A percentile compares a stretch with the other conserved stretches of the same genome.
These are phyloP conservation scores for Leptinotarsa lineolata DNA, from an alignment of 1,140 invertebrate species.

Conservation along the genomic window DNA sequence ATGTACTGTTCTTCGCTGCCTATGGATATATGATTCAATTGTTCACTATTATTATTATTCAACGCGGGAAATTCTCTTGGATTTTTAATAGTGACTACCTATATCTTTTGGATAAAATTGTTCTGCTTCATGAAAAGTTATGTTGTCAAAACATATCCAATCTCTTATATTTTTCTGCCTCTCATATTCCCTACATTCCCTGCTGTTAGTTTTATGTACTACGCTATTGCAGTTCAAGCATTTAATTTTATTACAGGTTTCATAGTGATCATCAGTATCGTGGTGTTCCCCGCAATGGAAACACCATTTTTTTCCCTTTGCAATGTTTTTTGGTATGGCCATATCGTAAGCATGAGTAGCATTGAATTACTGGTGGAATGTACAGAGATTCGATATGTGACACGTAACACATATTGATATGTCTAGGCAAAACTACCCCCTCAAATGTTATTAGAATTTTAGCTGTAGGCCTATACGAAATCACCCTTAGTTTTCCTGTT, in stretches of 20 bases:
- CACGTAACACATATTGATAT: neutral
- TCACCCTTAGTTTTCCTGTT: no score
- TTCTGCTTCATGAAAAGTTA: neutral
- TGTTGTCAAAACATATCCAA: conserved; percentile 20
- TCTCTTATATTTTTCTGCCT: no score
- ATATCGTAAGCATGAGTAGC: conserved; percentile 19
- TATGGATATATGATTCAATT: no score
- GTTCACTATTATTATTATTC: no score
- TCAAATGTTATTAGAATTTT: neutral
- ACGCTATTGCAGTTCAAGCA: neutral
- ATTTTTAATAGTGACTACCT: no score
- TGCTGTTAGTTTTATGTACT: neutral
- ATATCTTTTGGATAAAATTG: no score
- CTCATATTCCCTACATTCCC: conserved; percentile 2
- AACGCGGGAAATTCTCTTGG: no score
- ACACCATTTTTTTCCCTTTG: conserved; percentile 13
- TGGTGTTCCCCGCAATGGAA: conserved; percentile 4
- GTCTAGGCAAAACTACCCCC: neutral
- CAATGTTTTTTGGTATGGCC: conserved; percentile 24
- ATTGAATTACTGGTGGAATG: conserved; percentile 23
- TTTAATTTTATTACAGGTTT: neutral
- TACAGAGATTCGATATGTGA: neutral
- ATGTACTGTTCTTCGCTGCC: no score
- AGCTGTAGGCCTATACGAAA: neutral
- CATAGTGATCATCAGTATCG: neutral